phyloP scores from a whole-genome alignment of 2,888 invertebrate species.

The Eulithis testata region DNA sequence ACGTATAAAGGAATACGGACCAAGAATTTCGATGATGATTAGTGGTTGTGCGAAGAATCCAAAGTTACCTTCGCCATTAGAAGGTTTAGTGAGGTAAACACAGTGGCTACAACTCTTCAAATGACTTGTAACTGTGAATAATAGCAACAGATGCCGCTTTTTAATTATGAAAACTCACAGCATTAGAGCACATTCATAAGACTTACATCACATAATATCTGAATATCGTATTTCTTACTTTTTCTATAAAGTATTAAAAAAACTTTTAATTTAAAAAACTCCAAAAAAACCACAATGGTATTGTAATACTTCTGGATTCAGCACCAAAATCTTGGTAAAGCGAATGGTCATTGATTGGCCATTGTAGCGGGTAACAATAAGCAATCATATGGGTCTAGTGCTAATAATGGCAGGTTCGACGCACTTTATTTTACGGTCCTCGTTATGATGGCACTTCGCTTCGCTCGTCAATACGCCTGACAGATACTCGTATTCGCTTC shows the following conservation, averaged over 20 bases:
- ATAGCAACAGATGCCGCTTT: too few species aligned
- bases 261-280: constrained; percentile 30
- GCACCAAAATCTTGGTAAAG: constrained; percentile 55
- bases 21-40: constrained; percentile 63
- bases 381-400: constrained; percentile 67
- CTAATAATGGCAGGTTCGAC: constrained; percentile 58
- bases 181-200: too few species aligned
- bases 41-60: constrained; percentile 58
- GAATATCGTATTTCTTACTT: too few species aligned
- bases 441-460: constrained; percentile 50
- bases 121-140: too few species aligned
- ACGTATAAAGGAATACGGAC: constrained; percentile 66
- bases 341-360: constrained; percentile 70
- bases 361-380: constrained; percentile 73
- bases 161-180: too few species aligned
- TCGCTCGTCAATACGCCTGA: constrained; percentile 39
- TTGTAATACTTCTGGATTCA: constrained; percentile 47
- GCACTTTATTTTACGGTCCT: constrained; percentile 59
- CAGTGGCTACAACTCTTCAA: too few species aligned
- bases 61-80: constrained; percentile 26
- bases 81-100: too few species aligned
- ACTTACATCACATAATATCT: too few species aligned
- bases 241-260: too few species aligned
- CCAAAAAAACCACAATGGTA: constrained; percentile 42
- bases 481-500: constrained; percentile 25